Evolutionary conservation across 2,888 invertebrate species (phyloP).

Genomic region (Synanthedon andrenaeformis): DNA sequence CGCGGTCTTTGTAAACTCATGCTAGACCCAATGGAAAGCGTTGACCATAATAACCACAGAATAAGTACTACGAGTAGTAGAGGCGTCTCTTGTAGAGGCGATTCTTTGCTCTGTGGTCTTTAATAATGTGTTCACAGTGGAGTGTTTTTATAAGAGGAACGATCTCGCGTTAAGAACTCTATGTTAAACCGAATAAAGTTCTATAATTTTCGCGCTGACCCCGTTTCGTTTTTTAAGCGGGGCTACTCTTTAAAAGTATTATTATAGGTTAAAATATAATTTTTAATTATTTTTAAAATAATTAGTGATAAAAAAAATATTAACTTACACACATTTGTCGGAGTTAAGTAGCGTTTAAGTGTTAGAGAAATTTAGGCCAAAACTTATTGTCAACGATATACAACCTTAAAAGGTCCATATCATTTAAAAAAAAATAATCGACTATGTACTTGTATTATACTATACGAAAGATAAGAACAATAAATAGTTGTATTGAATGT

Average conservation of each 20-base stretch:
- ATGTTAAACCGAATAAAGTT: slow-evolving; percentile 54
- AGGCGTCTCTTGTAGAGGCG: too few relatives aligned
- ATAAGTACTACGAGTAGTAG: too few relatives aligned
- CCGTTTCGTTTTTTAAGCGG: slow-evolving; percentile 46
- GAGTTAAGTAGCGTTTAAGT: slow-evolving; percentile 46
- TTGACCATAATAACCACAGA: too few relatives aligned
- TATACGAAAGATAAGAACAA: slow-evolving; percentile 57
- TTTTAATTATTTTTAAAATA: slow-evolving; percentile 21
- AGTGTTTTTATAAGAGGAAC: slow-evolving; percentile 36
- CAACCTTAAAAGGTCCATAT: slow-evolving; percentile 69
- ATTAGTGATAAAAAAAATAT: slow-evolving; percentile 18
- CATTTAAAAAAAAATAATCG: slow-evolving; percentile 61
- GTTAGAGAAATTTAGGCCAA: slow-evolving; percentile 39
- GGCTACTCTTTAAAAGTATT: slow-evolving; percentile 55
- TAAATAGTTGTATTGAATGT: slow-evolving; percentile 61
- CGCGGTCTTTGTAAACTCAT: too few relatives aligned
- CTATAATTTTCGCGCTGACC: slow-evolving; percentile 28
- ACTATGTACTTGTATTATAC: slow-evolving; percentile 38
- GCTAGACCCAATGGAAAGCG: too few relatives aligned
- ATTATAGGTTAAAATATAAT: slow-evolving; percentile 42
- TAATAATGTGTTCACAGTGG: slow-evolving; percentile 60
- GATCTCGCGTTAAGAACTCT: slow-evolving; percentile 38
- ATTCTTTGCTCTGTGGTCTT: too few relatives aligned
- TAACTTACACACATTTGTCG: slow-evolving; percentile 28
- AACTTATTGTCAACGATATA: slow-evolving; percentile 48